phyloP scores from a whole-genome alignment of 2,888 invertebrate genomes.

The Patella pellucida region DNA sequence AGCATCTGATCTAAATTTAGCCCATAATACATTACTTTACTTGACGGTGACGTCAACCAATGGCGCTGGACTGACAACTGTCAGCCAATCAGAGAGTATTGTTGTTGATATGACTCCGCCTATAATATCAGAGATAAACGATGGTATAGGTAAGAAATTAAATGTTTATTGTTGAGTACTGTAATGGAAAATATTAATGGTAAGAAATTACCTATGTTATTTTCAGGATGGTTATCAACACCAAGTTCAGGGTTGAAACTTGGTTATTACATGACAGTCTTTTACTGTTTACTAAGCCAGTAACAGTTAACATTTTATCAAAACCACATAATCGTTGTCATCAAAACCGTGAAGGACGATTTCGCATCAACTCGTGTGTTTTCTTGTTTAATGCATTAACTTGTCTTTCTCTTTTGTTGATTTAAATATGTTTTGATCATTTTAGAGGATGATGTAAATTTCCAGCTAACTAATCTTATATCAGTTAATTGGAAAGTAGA shows the following conservation, averaged over 20 bases:
- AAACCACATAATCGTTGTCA: too few species aligned
- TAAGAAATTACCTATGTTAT: too few species aligned
- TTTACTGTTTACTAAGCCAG: neutral
- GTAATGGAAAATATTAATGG: too few species aligned
- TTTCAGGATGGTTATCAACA: too few species aligned
- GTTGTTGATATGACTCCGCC: slow-evolving; percentile 50
- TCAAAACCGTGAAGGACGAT: too few species aligned
- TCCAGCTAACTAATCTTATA: slow-evolving; percentile 27
- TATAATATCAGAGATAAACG: slow-evolving; percentile 36
- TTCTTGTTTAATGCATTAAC: too few species aligned
- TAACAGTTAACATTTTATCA: too few species aligned
- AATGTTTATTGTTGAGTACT: too few species aligned
- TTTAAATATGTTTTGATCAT: too few species aligned
- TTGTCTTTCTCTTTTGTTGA: too few species aligned
- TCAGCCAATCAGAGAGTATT: slow-evolving; percentile 40
- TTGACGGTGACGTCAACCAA: slow-evolving; percentile 54
- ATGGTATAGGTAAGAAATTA: slow-evolving; percentile 38
- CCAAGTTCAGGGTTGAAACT: too few species aligned
- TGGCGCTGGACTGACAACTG: slow-evolving; percentile 43
- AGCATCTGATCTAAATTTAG: slow-evolving; percentile 38
- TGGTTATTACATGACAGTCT: too few species aligned
- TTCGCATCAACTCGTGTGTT: neutral
- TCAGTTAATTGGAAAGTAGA: slow-evolving; percentile 34
- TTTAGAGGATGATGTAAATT: slow-evolving; percentile 37
- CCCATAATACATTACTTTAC: slow-evolving; percentile 43